phyloP scores from a whole-genome alignment of 2,797 vertebrate species.

The Petrocephalus sullivani region DNA sequence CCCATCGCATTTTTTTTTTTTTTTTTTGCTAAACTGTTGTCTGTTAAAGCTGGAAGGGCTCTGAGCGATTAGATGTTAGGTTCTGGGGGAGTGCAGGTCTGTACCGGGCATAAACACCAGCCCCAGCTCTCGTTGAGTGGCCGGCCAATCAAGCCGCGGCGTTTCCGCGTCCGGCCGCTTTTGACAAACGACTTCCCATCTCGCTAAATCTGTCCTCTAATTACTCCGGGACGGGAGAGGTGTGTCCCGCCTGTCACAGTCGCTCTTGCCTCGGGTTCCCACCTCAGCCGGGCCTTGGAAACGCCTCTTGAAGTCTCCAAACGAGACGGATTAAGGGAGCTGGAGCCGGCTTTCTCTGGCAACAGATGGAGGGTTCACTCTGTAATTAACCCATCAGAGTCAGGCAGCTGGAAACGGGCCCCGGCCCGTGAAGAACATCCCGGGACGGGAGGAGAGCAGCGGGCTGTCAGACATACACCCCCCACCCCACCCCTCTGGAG shows the following conservation, averaged over 20 bases:
- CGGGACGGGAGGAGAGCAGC: conserved; percentile 44
- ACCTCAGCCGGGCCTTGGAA: neutral
- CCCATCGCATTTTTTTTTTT: neutral
- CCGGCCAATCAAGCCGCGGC: neutral
- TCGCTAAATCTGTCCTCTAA: conserved; percentile 16
- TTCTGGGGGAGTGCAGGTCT: neutral
- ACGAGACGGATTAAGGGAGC: conserved; percentile 10
- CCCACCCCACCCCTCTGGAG: conserved; percentile 46
- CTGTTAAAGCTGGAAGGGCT: neutral
- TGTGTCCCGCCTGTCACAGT: conserved; percentile 12
- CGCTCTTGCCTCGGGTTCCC: neutral
- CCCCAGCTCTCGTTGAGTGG: neutral
- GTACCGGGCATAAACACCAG: neutral
- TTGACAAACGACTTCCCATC: conserved; percentile 19
- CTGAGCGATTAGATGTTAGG: neutral
- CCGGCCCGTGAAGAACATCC: conserved; percentile 75
- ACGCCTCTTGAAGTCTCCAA: neutral
- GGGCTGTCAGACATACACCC: conserved; percentile 36
- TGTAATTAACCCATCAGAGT: conserved; percentile 79
- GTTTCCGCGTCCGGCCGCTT: neutral
- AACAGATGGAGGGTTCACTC: conserved; percentile 78
- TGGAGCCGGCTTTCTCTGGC: conserved; percentile 50
- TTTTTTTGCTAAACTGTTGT: neutral
- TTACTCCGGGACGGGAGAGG: conserved; percentile 15
- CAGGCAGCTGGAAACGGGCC: conserved; percentile 71